These are phyloP conservation scores for Stenodera caucasica DNA, from an alignment of 2,888 invertebrate genomes.

Conservation along the genomic window DNA sequence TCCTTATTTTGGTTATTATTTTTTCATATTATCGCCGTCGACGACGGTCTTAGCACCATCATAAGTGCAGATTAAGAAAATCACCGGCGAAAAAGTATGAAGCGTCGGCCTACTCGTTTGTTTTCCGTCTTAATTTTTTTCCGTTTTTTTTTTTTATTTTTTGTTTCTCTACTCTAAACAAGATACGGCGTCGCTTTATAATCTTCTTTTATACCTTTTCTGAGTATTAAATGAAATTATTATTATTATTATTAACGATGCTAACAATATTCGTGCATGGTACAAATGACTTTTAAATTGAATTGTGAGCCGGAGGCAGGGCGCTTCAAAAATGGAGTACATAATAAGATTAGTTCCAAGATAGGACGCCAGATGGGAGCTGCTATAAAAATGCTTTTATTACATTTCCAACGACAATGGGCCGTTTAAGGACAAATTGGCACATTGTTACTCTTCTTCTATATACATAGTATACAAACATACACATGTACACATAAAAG, in stretches of 20 bases:
- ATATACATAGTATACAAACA: not conserved
- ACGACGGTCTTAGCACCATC: no score
- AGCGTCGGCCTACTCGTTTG: no score
- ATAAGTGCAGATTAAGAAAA: not conserved
- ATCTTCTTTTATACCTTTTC: constrained; percentile 46
- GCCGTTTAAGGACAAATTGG: constrained; percentile 52
- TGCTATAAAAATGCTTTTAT: constrained; percentile 54
- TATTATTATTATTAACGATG: constrained; percentile 55
- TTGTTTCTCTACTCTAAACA: constrained; percentile 12
- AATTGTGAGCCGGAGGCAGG: constrained; percentile 58
- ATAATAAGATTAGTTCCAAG: constrained; percentile 65
- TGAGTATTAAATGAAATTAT: constrained; percentile 56
- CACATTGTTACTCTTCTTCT: constrained; percentile 49
- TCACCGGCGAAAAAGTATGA: not conserved
- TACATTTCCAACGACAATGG: constrained; percentile 53
- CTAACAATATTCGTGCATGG: constrained; percentile 56
- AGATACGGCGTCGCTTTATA: constrained; percentile 39
- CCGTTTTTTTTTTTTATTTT: constrained; percentile 13
- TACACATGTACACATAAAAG: not conserved
- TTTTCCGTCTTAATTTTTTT: no score
- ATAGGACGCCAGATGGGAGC: constrained; percentile 57
- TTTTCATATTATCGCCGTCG: no score
- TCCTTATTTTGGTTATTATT: no score
- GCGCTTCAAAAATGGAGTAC: constrained; percentile 67
- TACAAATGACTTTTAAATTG: constrained; percentile 72